Percentiles rank a stretch among this genome's conserved stretches.
These are phyloP conservation scores for Bos taurus DNA, from an alignment of 2,113 vertebrate genomes.

Conservation along the genomic window ARS-UCD2.0 NC_037333.1:47897001-47897500, in stretches of 20 bases:
- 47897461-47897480: not conserved
- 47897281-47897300: not conserved
- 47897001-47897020: not conserved
- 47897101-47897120: not conserved
- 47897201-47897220: not conserved
- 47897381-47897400: not conserved
- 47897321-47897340: not conserved
- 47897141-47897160: not conserved
- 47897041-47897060: not conserved
- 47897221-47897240: not conserved
- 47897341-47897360: not conserved
- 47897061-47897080: not conserved
- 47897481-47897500: not conserved
- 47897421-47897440: not conserved
- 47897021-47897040: not conserved
- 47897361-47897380: not conserved
- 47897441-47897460: not conserved
- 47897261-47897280: not conserved
- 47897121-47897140: not conserved
- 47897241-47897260: not conserved
- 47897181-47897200: not conserved
- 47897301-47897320: not conserved
- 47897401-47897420: not conserved
- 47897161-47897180: not conserved
- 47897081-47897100: not conserved